Base-by-base conservation (phyloP, 23 tunicate genomes). In the Phallusia fumigata region DNA sequence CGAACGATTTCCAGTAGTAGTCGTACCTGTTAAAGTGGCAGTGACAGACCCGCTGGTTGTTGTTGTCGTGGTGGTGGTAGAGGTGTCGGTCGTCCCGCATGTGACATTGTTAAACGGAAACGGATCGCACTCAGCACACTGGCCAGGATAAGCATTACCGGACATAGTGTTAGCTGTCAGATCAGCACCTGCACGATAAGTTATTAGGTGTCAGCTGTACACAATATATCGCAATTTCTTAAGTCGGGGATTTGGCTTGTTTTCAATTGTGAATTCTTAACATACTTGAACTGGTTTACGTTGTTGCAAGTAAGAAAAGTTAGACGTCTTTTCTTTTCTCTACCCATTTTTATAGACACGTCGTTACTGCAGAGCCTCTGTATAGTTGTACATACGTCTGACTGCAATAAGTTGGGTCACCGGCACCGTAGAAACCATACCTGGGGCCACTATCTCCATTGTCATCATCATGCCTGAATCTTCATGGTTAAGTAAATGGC, bases 401-500 rank as follows among this genome's bases (percentile, higher is more conserved):
- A n/a, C n/a, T n/a, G n/a, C n/a, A n/a, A n/a, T n/a, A n/a, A n/a
- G n/a, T n/a, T n/a, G n/a, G n/a, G n/a, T n/a, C n/a, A n/a, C n/a
- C n/a, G n/a, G n/a, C n/a, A n/a, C n/a, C n/a, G n/a, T n/a, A n/a
- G n/a, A n/a, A 40, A 40, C 10, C 75, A 28, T 11, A 64, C 76
- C 84, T 81, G 11, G 32, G 0, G 72, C 33, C 30, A 81, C 84
- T 21, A 81, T 65, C 19, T 81, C 87, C 13, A 75, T 33, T 10
- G 85, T 88, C 87, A 88, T 83, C 92, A 88, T 88, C 92, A 88
- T 88, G 3, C 92, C 92, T 5, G 74, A 31, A 74, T 88, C 92
- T 52, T 75, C 80, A 83, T 88, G 87, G 35, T 58, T 47, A n/a
- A 82, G 79, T 18, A 88, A n/a, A 58, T 88, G 92, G 33, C 92